A percentile compares a stretch with the other conserved stretches of the same genome.
phyloP scores from a whole-genome alignment of 2,888 invertebrate species.

The Resseliella maxima region DNA sequence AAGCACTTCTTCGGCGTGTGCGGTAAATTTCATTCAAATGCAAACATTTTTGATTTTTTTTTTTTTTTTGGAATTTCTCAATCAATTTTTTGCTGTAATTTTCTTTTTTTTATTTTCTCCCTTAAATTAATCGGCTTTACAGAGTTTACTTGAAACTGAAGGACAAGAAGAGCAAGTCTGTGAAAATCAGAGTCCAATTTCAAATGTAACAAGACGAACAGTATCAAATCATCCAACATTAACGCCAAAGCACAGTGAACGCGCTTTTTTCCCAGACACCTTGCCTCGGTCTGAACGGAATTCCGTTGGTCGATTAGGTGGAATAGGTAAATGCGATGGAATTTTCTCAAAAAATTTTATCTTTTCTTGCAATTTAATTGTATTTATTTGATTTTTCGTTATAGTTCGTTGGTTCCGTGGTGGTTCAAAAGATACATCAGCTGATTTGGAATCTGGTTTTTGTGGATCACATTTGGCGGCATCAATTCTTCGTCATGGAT shows the following conservation, averaged over 20 bases:
- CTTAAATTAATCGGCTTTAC: too few relatives aligned
- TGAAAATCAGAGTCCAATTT: constrained; percentile 81
- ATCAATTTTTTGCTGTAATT: neutral
- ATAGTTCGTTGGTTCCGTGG: constrained; percentile 75
- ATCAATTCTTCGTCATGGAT: constrained; percentile 70
- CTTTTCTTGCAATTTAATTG: neutral
- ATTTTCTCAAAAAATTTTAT: constrained; percentile 14
- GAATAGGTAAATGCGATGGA: too few relatives aligned
- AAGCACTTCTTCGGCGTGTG: constrained; percentile 89
- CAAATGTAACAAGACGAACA: constrained; percentile 77
- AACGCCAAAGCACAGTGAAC: constrained; percentile 87
- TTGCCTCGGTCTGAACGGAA: constrained; percentile 67
- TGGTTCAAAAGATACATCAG: constrained; percentile 70
- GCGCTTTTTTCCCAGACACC: constrained; percentile 74
- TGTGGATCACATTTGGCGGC: constrained; percentile 71
- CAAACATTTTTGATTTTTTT: neutral
- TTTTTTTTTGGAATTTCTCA: neutral
- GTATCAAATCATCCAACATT: constrained; percentile 70
- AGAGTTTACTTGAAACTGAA: constrained; percentile 87
- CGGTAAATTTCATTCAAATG: constrained; percentile 70
- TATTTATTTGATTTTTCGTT: constrained; percentile 60
- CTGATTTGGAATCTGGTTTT: constrained; percentile 70
- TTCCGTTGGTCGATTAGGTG: constrained; percentile 74
- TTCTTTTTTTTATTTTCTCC: neutral
- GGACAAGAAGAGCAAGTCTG: constrained; percentile 78